phyloP scores from a whole-genome alignment of 2,888 invertebrate species.

The Drosophila antonietae region DNA sequence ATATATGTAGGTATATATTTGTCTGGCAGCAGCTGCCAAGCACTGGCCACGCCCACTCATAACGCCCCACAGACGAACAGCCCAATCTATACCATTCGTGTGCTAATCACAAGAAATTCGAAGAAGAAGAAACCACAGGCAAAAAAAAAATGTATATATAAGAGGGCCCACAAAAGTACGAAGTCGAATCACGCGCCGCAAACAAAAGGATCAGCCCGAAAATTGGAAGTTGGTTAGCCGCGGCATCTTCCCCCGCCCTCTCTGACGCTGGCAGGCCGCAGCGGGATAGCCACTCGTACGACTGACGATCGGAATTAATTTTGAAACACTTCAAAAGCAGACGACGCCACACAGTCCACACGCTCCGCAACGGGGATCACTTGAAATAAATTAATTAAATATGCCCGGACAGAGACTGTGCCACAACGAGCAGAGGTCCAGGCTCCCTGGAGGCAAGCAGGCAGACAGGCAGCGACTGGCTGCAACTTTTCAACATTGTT shows the following conservation, averaged over 20 bases:
- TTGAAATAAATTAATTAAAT: slow-evolving; percentile 79
- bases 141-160: neutral
- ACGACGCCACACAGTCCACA: slow-evolving; percentile 54
- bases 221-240: slow-evolving; percentile 51
- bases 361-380: slow-evolving; percentile 56
- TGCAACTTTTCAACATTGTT: slow-evolving; percentile 63
- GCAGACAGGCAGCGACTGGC: slow-evolving; percentile 15
- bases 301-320: slow-evolving; percentile 81
- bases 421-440: slow-evolving; percentile 10
- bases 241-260: slow-evolving; percentile 38
- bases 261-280: slow-evolving; percentile 26
- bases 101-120: slow-evolving; percentile 80
- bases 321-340: slow-evolving; percentile 79
- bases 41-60: slow-evolving; percentile 59
- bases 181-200: slow-evolving; percentile 68
- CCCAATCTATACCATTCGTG: slow-evolving; percentile 61
- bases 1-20: neutral
- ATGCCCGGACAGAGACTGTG: slow-evolving; percentile 46
- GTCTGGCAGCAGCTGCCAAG: slow-evolving; percentile 61
- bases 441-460: slow-evolving; percentile 57
- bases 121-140: slow-evolving; percentile 43
- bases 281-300: slow-evolving; percentile 52
- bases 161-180: neutral
- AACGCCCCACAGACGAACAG: slow-evolving; percentile 42
- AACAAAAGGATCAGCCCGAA: slow-evolving; percentile 53